These are phyloP conservation scores for Cordilura impudica DNA, from an alignment of 2,888 invertebrate species.

Conservation along the genomic window DNA sequence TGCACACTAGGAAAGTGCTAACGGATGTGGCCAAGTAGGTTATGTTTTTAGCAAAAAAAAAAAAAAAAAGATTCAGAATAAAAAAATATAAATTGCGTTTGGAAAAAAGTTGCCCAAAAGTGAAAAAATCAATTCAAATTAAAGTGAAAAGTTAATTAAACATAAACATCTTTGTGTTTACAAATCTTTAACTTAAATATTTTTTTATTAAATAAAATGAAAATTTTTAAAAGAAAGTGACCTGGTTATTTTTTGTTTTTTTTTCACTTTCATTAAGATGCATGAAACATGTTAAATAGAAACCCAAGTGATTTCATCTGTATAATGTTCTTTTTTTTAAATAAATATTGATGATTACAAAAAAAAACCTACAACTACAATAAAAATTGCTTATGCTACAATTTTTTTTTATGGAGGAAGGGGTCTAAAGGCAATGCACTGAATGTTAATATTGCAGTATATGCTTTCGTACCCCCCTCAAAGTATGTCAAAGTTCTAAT, in stretches of 20 bases:
- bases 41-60: conserved; percentile 12
- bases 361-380: background rate
- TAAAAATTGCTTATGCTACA: conserved; percentile 23
- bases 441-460: conserved; percentile 17
- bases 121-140: background rate
- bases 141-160: background rate
- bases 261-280: conserved; percentile 14
- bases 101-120: background rate
- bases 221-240: conserved; percentile 39
- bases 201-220: background rate
- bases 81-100: background rate
- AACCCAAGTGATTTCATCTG: conserved; percentile 38
- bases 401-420: too few relatives aligned
- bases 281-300: conserved; percentile 35
- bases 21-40: conserved; percentile 55
- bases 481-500: conserved; percentile 66
- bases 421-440: background rate
- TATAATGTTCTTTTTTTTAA: background rate
- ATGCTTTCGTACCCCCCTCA: conserved; percentile 31
- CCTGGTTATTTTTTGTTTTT: conserved; percentile 48
- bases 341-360: conserved; percentile 31
- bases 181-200: background rate
- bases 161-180: too few relatives aligned
- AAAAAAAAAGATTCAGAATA: background rate
- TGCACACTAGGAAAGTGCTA: conserved; percentile 55